A percentile compares a stretch with the other conserved stretches of the same genome.
Evolutionary conservation across 1,140 invertebrate species (phyloP).

Genomic region (Hydropsyche tenuis): DNA sequence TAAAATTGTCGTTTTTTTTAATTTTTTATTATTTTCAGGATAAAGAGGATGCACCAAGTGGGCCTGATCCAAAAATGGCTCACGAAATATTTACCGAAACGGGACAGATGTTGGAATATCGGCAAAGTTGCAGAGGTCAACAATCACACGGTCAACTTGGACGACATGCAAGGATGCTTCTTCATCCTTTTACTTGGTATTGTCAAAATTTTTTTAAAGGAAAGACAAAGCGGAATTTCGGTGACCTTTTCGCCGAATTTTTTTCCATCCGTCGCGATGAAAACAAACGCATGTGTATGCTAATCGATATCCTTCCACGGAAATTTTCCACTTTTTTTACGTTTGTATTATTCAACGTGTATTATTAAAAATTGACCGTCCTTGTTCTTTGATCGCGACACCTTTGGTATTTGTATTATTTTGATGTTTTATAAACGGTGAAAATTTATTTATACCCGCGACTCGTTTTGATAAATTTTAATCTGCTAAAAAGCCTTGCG

Average conservation of each 20-base stretch:
- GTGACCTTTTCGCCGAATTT: conserved; percentile 31
- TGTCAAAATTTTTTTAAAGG: not conserved
- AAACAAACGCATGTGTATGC: conserved; percentile 12
- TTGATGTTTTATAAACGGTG: not conserved
- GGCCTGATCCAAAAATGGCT: conserved; percentile 88
- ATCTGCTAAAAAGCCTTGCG: conserved; percentile 26
- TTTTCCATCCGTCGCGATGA: conserved; percentile 10
- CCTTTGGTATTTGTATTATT: conserved; percentile 13
- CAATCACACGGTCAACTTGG: conserved; percentile 84
- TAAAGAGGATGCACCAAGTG: conserved; percentile 79
- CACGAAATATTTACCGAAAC: conserved; percentile 75
- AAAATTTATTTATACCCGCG: conserved; percentile 27
- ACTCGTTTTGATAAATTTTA: not conserved
- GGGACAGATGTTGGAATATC: conserved; percentile 78
- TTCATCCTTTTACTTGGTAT: conserved; percentile 80
- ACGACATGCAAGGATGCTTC: conserved; percentile 91
- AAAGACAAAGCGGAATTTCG: too few relatives aligned
- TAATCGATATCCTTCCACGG: not conserved
- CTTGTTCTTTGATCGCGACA: conserved; percentile 16
- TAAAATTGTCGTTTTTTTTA: not conserved
- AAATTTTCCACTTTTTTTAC: conserved; percentile 3
- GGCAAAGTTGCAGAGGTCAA: conserved; percentile 69
- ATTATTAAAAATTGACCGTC: conserved; percentile 6
- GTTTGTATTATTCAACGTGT: not conserved
- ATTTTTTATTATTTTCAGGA: conserved; percentile 59